Evolutionary conservation across 2,888 invertebrate genomes (phyloP).

Genomic region (Rhaphigaster nebulosa): DNA sequence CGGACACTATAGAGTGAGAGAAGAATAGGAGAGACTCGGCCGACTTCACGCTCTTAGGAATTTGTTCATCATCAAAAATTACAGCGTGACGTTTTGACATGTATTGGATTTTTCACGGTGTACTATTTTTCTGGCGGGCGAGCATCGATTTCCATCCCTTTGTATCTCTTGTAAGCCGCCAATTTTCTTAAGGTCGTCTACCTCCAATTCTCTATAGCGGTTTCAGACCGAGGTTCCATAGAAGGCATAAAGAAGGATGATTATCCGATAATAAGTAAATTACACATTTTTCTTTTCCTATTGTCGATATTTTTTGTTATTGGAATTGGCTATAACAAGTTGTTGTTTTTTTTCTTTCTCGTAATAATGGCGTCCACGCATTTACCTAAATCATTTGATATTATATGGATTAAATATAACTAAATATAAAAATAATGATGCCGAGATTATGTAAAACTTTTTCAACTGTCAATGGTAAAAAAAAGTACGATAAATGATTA

Average conservation of each 20-base stretch:
- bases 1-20: not conserved
- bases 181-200: slow-evolving; percentile 29
- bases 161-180: slow-evolving; percentile 37
- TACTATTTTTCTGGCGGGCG: slow-evolving; percentile 40
- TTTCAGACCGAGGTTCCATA: not conserved
- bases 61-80: slow-evolving; percentile 54
- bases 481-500: too few species aligned
- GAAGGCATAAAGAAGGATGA: not conserved
- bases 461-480: too few species aligned
- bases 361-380: not conserved
- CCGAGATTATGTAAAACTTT: too few species aligned
- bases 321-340: not conserved
- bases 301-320: not conserved
- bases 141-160: slow-evolving; percentile 37
- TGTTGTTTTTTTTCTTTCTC: too few species aligned
- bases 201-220: slow-evolving; percentile 8
- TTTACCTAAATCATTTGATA: not conserved
- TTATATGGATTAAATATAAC: too few species aligned
- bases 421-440: too few species aligned
- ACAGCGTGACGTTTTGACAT: slow-evolving; percentile 53
- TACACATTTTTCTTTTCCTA: not conserved
- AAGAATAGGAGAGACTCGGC: not conserved
- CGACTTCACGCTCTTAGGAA: slow-evolving; percentile 43
- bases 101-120: slow-evolving; percentile 56
- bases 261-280: slow-evolving; percentile 33